These are phyloP conservation scores for Dryadula phaetusa DNA, from an alignment of 2,888 invertebrate genomes.

Conservation along the genomic window DNA sequence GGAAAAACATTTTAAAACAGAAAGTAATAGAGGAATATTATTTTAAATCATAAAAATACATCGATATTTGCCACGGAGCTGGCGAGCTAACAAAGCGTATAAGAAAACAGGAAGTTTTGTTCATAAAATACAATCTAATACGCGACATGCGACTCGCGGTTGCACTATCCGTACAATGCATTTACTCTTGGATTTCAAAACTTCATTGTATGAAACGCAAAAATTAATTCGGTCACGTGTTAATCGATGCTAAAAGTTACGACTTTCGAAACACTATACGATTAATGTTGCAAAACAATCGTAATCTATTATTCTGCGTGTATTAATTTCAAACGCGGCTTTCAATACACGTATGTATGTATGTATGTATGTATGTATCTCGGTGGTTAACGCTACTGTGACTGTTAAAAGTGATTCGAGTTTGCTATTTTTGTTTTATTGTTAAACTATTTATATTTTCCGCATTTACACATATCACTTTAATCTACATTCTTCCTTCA, in stretches of 20 bases:
- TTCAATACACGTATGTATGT: background rate
- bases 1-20: background rate
- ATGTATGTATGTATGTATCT: background rate
- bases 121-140: constrained; percentile 27
- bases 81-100: constrained; percentile 22
- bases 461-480: too few species aligned
- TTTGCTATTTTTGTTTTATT: background rate
- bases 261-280: constrained; percentile 37
- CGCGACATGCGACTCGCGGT: constrained; percentile 28
- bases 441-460: background rate
- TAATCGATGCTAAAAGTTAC: constrained; percentile 38
- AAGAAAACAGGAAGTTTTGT: constrained; percentile 38
- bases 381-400: background rate
- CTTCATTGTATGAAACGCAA: constrained; percentile 33
- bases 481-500: too few species aligned
- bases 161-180: constrained; percentile 13
- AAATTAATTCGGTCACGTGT: constrained; percentile 39
- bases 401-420: background rate
- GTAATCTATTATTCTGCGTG: constrained; percentile 34
- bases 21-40: background rate
- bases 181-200: constrained; percentile 32
- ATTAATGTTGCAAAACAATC: constrained; percentile 42
- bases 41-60: constrained; percentile 7
- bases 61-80: constrained; percentile 15
- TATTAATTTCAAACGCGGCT: constrained; percentile 35